Evolutionary conservation across 2,888 invertebrate species (phyloP), one percentile per base, ranked within the genome.

Genomic region (Automeris io): DNA sequence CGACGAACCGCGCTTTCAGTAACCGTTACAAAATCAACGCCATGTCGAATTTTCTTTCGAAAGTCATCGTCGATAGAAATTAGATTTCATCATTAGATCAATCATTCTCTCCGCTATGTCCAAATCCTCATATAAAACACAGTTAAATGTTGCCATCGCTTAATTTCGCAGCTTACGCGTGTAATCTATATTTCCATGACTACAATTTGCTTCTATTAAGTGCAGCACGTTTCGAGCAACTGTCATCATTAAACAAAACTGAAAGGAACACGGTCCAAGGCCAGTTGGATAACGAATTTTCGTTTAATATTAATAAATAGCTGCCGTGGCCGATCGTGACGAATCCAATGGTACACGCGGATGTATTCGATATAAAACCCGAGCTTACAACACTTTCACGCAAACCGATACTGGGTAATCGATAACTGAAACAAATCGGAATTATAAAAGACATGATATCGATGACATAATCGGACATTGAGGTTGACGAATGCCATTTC

Each of bases 271-370:
- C 50, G 53, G 65, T 61, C 73, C 82, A 81, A 85, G 85, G 86
- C 81, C 74, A 76, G 63, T 70, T 77, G 79, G 73, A 83, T 83
- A 82, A 82, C 82, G 81, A 81, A 85, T 83, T 85, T 86, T 83
- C 77, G 75, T 81, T 81, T 77, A 76, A 77, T 81, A 79, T 81
- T 80, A 79, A 80, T 81, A 80, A 80, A 77, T 75, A 70, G 71
- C 73, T 71, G 69, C 68, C 73, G 73, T 65, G 71, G 74, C 60
- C 64, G 70, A 72, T 79, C 77, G 79, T 81, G 78, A 75, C 74
- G 70, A 72, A 72, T 70, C 58, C 65, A 65, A 64, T 67, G 61
- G 65, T 69, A 61, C 63, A 72, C 60, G 68, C 75, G 73, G 74
- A 78, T 74, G 72, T 71, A 70, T 63, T 62, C 52, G 49, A 60